Conservation (phyloP, 2,113 vertebrate genomes). For the Elephas maximus region DNA sequence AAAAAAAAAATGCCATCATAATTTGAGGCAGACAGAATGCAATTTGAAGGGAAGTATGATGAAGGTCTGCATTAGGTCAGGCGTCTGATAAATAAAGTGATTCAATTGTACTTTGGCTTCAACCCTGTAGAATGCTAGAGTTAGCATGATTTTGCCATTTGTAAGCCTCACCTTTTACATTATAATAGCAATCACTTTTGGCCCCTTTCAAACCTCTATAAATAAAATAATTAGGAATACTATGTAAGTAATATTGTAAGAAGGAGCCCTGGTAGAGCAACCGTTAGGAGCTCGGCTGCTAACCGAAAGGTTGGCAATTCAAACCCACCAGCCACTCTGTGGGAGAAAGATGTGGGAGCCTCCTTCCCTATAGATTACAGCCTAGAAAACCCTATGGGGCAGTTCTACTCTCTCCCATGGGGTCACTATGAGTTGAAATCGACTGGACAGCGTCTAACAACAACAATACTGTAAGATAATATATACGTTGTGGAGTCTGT, state of each 20-base stretch:
- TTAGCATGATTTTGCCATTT: background rate
- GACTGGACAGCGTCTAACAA: background rate
- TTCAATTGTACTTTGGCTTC: background rate
- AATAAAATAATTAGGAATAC: constrained; percentile 3
- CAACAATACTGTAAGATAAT: background rate
- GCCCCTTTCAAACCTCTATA: background rate
- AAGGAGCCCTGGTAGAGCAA: too few species aligned
- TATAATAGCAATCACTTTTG: constrained; percentile 10
- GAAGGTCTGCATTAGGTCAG: background rate
- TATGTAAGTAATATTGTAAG: background rate
- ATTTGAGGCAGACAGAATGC: constrained; percentile 44
- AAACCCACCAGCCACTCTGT: background rate
- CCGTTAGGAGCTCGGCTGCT: background rate
- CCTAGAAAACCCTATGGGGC: background rate
- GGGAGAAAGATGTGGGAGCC: background rate
- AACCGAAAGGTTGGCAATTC: background rate
- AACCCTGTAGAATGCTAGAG: background rate
- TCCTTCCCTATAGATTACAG: background rate
- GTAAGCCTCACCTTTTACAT: background rate
- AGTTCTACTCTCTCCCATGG: background rate
- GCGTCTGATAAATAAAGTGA: background rate
- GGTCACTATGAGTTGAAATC: background rate
- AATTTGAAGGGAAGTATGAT: constrained; percentile 18
- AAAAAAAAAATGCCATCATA: constrained; percentile 9
- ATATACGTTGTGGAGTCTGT: background rate